Base-by-base conservation (phyloP, 2,888 invertebrate species). In the Xylocampa areola region DNA sequence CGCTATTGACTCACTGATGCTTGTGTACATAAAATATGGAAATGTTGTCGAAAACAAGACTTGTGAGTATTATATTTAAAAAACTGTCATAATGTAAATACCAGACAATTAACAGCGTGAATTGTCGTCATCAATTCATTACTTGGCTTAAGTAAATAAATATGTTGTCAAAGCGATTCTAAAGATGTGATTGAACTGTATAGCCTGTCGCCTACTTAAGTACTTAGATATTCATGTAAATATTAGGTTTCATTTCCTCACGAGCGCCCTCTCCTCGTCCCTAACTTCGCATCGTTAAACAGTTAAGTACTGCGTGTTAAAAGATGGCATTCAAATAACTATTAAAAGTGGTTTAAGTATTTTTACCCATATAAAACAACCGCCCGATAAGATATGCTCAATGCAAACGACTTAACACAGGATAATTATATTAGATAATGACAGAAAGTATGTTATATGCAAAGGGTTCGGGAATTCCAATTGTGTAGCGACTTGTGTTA, bases 311-410 rank as follows among this genome's bases (percentile, higher is more conserved):
- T 33, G 33, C 54, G 55, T 67, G 49, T 29, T 64, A 53, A 66
- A 60, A 23, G 33, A 61, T 37, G 55, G 14, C 55, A 65, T 65
- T 65, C 68, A 55, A 65, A 65, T 45, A 61, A 55, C 65, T 54
- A 65, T 67, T n/a, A n/a, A 55, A 65, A 45, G 19, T 45, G 49
- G 48, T 65, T 47, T 61, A 49, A 53, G 40, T 61, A 67, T 49
- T 44, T 54, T 44, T 54, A 45, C 68, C 49, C 7, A 41, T 60
- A 60, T 32, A 67, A 37, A 41, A 61, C 43, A 35, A 43, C 45
- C 40, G 45, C 13, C 47, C n/a, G 68, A 66, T 66, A 66, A 68
- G 62, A 57, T 50, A 49, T n/a, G 41, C 29, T 50, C 49, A 68
- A 54, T 68, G 49, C 62, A 47, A 67, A 68, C 33, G 30, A 68